These are phyloP conservation scores for Gryllus longicercus DNA, from an alignment of 2,888 invertebrate genomes.

Conservation along the genomic window DNA sequence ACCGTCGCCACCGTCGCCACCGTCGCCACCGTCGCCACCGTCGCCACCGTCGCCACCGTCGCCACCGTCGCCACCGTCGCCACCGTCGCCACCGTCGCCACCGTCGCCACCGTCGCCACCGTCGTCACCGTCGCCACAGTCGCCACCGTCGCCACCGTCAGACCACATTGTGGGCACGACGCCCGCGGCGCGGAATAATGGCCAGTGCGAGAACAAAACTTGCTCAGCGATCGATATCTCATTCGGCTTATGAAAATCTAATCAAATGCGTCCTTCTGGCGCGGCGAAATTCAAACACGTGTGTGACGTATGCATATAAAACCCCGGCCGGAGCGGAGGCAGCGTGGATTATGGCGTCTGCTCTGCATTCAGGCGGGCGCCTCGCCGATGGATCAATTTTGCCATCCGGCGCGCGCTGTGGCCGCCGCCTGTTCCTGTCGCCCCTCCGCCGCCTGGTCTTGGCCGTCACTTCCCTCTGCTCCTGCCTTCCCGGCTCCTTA, in stretches of 20 bases:
- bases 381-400: not conserved
- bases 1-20: not conserved
- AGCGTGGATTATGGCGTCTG: not conserved
- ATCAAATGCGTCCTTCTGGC: slow-evolving; percentile 17
- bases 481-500: too few species aligned
- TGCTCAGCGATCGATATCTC: slow-evolving; percentile 1
- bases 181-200: not conserved
- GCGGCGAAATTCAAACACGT: slow-evolving; percentile 10
- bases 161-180: too few species aligned
- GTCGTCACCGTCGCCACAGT: too few species aligned
- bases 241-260: slow-evolving; percentile 17
- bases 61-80: too few species aligned
- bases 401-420: not conserved
- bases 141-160: too few species aligned
- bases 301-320: slow-evolving; percentile 8
- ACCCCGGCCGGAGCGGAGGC: not conserved
- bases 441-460: too few species aligned
- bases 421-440: not conserved
- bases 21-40: too few species aligned
- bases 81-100: too few species aligned
- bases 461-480: too few species aligned
- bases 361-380: slow-evolving; percentile 8
- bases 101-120: too few species aligned
- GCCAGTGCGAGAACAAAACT: not conserved
- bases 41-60: too few species aligned